These are phyloP conservation scores for Naja naja DNA, from an alignment of 2,113 vertebrate species.

Conservation along the genomic window DNA sequence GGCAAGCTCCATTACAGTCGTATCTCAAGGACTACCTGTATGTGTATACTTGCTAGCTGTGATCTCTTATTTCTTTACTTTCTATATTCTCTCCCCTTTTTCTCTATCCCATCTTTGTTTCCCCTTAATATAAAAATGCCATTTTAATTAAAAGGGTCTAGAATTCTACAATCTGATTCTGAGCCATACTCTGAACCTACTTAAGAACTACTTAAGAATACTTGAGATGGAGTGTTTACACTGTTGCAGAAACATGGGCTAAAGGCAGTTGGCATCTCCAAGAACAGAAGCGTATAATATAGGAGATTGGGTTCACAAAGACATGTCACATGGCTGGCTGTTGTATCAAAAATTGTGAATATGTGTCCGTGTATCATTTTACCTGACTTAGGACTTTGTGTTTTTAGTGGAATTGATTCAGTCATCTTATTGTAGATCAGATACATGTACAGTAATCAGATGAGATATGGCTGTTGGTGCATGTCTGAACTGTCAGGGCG, in stretches of 20 bases:
- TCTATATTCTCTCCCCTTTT: not conserved
- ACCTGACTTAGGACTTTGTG: not conserved
- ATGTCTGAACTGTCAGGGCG: too few species aligned
- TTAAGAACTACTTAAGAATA: not conserved
- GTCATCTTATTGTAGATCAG: not conserved
- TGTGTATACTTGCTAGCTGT: not conserved
- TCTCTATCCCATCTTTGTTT: not conserved
- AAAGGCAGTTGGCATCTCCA: not conserved
- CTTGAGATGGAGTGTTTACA: not conserved
- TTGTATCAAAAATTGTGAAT: not conserved
- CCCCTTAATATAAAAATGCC: not conserved
- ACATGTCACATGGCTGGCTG: not conserved
- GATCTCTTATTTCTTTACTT: not conserved
- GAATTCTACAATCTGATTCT: not conserved
- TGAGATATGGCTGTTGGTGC: not conserved
- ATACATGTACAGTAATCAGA: not conserved
- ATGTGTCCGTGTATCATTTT: not conserved
- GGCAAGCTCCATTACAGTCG: too few species aligned
- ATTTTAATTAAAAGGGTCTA: not conserved
- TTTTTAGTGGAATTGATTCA: not conserved
- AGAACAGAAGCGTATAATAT: not conserved
- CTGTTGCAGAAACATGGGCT: not conserved
- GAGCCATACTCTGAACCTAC: not conserved
- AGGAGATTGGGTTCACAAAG: not conserved
- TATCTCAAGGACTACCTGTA: too few species aligned